These are phyloP conservation scores for Furnarius figulus DNA, from an alignment of 2,113 vertebrate genomes.

Conservation along the genomic window DNA sequence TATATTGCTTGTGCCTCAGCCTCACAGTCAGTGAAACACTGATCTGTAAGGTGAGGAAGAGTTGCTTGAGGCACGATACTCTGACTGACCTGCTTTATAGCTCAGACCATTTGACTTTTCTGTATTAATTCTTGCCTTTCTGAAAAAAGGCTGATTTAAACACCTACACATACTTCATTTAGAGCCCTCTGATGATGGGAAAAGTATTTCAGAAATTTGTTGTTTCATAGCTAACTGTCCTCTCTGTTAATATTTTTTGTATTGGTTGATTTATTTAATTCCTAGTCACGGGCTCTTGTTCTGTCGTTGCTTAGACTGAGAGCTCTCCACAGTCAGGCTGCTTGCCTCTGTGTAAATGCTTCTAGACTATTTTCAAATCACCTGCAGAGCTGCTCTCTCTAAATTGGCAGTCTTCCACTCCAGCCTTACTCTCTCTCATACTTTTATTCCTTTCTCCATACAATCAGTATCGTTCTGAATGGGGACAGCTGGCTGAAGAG, in stretches of 20 bases:
- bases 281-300: not conserved
- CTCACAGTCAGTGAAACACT: not conserved
- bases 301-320: not conserved
- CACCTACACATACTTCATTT: not conserved
- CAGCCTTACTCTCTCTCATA: not conserved
- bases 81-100: not conserved
- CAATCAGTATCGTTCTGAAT: not conserved
- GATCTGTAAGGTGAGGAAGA: not conserved
- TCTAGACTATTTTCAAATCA: not conserved
- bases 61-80: not conserved
- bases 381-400: not conserved
- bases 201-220: not conserved
- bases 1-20: not conserved
- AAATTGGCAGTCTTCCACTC: not conserved
- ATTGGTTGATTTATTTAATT: not conserved
- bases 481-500: not conserved
- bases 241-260: not conserved
- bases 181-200: not conserved
- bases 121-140: not conserved
- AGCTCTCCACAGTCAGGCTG: not conserved
- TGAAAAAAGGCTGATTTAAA: not conserved
- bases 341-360: not conserved
- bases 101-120: not conserved
- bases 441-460: not conserved
- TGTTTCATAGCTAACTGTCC: not conserved